Base-by-base conservation (phyloP, 2,797 vertebrate species). In the Alcedo quadribrachys region DNA sequence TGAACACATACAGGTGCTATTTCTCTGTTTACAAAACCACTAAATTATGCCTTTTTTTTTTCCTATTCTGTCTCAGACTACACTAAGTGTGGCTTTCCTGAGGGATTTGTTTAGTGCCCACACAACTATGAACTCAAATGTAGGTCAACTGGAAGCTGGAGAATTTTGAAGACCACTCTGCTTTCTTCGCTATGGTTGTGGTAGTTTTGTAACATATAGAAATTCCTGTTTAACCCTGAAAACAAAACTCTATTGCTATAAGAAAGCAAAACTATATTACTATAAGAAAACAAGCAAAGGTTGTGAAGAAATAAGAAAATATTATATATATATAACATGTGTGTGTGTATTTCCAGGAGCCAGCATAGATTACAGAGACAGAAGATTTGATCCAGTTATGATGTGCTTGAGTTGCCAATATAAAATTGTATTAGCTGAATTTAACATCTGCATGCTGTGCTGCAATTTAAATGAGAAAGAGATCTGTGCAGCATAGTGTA, bases 81-180 rank as follows among this genome's bases (percentile, higher is more conserved):
- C 48, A 80, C 54, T 54, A 73, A 91, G 81, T 77, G 53, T 61
- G 54, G 25, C 45, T 66, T 91, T 97, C 73, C 80, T 90, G 55
- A 69, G 77, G 66, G 73, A 58, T 53, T 88, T 75, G 11, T 82
- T 85, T 85, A 3, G 85, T 96, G 55, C 58, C 71, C 61, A 18
- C n/a, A n/a, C 30, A n/a, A 15, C n/a, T 80, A 94, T 35, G 54
- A 88, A 74, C 27, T 93, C 9, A 8, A 85, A 94, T 94, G 55
- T 84, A 94, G 89, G 89, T 96, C 77, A 91, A 10, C 82, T 91
- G 70, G 85, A 92, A 94, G 32, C 57, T n/a, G 45, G 65, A 81
- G 69, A 86, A 81, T 93, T 93, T 80, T 65, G 77, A 96, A 95
- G 77, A 85, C 61, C 81, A 8, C 37, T 75, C n/a, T 76, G 25